phyloP scores from a whole-genome alignment of 2,113 vertebrate genomes.

The Pleuronectes platessa region DNA sequence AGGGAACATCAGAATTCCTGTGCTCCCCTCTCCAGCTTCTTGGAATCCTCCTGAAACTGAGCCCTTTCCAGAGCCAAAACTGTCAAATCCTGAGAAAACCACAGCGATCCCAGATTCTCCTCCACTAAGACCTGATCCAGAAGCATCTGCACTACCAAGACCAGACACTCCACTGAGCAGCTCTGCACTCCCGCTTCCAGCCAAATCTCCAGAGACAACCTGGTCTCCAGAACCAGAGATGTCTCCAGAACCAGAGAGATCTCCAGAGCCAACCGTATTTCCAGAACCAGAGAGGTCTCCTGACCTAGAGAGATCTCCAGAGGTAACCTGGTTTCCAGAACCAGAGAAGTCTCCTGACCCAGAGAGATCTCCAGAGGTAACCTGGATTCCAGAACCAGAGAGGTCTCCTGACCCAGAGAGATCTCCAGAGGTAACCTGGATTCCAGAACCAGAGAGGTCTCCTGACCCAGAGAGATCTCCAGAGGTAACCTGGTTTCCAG shows the following conservation, averaged over 20 bases:
- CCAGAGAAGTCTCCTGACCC: background rate
- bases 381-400: constrained; percentile 24
- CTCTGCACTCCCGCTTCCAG: constrained; percentile 73
- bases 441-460: constrained; percentile 41
- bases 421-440: constrained; percentile 8
- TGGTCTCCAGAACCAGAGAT: constrained; percentile 35
- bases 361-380: constrained; percentile 27
- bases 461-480: constrained; percentile 40
- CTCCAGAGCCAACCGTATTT: constrained; percentile 24
- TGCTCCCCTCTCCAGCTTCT: constrained; percentile 69
- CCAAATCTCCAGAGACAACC: constrained; percentile 4
- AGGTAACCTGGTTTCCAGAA: background rate
- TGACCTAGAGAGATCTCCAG: background rate
- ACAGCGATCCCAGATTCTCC: constrained; percentile 65
- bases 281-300: constrained; percentile 24
- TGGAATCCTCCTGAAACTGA: constrained; percentile 57
- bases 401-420: background rate
- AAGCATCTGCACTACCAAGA: constrained; percentile 51
- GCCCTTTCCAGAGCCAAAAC: constrained; percentile 54
- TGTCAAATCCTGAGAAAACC: constrained; percentile 58
- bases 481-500: constrained; percentile 2
- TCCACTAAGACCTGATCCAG: constrained; percentile 67
- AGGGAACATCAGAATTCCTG: constrained; percentile 50
- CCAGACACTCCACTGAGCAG: constrained; percentile 56
- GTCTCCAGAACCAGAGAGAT: background rate